Base-by-base conservation (phyloP, 2,797 vertebrate species). In the Protonibea diacanthus region DNA sequence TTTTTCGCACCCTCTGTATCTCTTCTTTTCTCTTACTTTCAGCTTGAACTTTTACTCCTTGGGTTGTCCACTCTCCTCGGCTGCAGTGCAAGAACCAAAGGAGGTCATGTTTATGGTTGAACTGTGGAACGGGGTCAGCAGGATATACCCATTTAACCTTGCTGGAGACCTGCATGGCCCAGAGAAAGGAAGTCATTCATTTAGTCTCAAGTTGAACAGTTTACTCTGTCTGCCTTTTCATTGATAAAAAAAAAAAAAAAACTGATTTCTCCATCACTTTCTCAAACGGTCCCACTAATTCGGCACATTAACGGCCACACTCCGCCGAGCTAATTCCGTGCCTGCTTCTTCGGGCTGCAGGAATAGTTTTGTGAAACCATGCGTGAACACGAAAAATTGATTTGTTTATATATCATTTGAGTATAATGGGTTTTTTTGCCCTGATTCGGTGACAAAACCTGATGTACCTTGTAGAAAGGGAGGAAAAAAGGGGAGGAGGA, bases 141-240 rank as follows among this genome's bases (percentile, higher is more conserved):
- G 87, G 90, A 93, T 86, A 77, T 82, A 81, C 68, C 71, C 69
- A 78, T 87, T 93, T 91, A 91, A 92, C 90, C 90, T 85, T 62
- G 53, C 44, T 18, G 40, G 45, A 79, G 66, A 74, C 71, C 71
- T 78, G 78, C 64, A 52, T 27, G 69, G 59, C 73, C 42, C 71
- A 63, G 69, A 85, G 84, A 88, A 74, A 88, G 91, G 91, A 94
- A 94, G 88, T 91, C 62, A 82, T 94, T 90, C 77, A 90, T 92
- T 91, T 83, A 42, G 81, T 70, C 74, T 76, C 9, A 2, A 48
- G 74, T 56, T 63, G 55, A 84, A 80, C 47, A 69, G 81, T 85
- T 84, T 62, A 82, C 76, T 66, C 57, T 18, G 63, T 71, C 75
- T 80, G 66, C 58, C 57, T 71, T 82, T 51, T 74, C 78, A 77